A percentile compares a stretch with the other conserved stretches of the same genome.
phyloP scores from a whole-genome alignment of 2,113 vertebrate species.

The Cheilinus undulatus region DNA sequence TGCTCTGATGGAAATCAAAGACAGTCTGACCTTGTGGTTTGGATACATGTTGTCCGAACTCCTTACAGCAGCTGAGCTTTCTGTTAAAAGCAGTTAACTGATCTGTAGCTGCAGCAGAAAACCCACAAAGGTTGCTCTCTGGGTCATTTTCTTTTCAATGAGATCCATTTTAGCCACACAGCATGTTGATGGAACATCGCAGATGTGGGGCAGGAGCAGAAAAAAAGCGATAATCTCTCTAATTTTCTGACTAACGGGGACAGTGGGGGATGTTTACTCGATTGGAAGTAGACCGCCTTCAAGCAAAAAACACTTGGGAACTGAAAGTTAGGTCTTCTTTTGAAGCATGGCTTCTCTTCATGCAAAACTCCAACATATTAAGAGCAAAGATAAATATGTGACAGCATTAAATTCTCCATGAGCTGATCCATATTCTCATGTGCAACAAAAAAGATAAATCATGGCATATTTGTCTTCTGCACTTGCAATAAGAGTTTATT shows the following conservation, averaged over 20 bases:
- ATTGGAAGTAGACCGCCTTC: slow-evolving; percentile 12
- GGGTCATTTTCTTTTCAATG: slow-evolving; percentile 47
- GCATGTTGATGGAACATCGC: slow-evolving; percentile 9
- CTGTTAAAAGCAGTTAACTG: slow-evolving; percentile 42
- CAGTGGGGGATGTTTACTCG: slow-evolving; percentile 34
- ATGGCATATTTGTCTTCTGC: too few relatives aligned
- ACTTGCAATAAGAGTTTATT: too few relatives aligned
- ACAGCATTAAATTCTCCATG: not conserved
- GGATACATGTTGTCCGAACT: slow-evolving; percentile 24
- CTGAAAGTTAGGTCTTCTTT: slow-evolving; percentile 13
- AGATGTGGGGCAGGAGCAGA: slow-evolving; percentile 19
- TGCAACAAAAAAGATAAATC: too few relatives aligned
- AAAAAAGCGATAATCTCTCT: not conserved
- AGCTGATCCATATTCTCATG: too few relatives aligned
- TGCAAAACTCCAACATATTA: slow-evolving; percentile 7
- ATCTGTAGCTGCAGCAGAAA: slow-evolving; percentile 50
- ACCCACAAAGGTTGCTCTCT: slow-evolving; percentile 28
- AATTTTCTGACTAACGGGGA: slow-evolving; percentile 21
- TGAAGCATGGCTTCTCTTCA: slow-evolving; percentile 3
- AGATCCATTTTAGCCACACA: slow-evolving; percentile 26
- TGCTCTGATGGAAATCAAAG: slow-evolving; percentile 45
- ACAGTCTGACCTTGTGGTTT: slow-evolving; percentile 55
- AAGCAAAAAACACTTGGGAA: not conserved
- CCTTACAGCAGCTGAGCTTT: slow-evolving; percentile 26
- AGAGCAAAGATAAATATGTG: slow-evolving; percentile 21